These are phyloP conservation scores for Motacilla alba DNA, from an alignment of 2,113 vertebrate species.

Conservation along the genomic window DNA sequence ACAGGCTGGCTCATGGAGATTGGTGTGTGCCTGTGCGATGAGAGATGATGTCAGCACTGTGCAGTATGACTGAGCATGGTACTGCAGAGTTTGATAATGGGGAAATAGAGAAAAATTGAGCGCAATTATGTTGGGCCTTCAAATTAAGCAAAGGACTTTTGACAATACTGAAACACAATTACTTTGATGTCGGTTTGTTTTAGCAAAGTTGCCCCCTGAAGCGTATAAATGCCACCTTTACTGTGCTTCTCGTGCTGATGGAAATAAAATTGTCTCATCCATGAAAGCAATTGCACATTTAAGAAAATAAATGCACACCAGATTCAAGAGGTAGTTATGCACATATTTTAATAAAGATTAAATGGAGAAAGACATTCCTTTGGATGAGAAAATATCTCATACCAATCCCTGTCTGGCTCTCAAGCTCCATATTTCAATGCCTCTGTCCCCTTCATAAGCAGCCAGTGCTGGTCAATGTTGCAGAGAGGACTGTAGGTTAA, in stretches of 20 bases:
- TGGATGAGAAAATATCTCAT: background rate
- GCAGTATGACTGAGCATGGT: background rate
- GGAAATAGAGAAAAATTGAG: background rate
- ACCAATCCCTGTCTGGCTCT: background rate
- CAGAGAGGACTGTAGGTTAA: background rate
- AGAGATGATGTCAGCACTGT: background rate
- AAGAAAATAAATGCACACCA: background rate
- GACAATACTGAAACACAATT: background rate
- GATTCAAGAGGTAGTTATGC: background rate
- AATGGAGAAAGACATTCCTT: background rate
- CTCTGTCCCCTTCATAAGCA: background rate
- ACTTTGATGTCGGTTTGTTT: background rate
- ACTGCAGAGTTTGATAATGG: background rate
- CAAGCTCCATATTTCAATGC: background rate
- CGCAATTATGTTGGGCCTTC: background rate
- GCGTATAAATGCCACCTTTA: background rate
- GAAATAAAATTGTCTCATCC: background rate
- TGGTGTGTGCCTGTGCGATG: accelerated
- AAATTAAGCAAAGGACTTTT: background rate
- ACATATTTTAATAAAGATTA: background rate
- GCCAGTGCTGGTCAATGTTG: background rate
- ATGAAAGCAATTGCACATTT: background rate
- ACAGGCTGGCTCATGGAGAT: background rate
- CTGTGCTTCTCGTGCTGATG: background rate
- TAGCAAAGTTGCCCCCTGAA: background rate